Percentiles rank a stretch among this genome's conserved stretches.
These are phyloP conservation scores for Orius insidiosus DNA, from an alignment of 1,140 invertebrate genomes.

Conservation along the genomic window DNA sequence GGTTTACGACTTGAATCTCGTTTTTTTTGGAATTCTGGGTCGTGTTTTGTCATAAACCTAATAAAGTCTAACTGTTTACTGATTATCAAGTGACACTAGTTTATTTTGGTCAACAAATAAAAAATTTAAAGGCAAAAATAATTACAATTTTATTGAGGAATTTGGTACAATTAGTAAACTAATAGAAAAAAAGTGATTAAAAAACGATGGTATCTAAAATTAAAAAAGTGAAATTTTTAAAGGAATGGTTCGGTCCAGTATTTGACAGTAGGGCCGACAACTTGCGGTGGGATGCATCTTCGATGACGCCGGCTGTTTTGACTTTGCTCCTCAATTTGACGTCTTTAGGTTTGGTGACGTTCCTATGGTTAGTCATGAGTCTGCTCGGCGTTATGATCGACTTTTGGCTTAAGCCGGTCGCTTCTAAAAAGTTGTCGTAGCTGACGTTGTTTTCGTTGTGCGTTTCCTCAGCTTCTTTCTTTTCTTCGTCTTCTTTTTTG, in stretches of 20 bases:
- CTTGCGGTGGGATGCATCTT: constrained; percentile 16
- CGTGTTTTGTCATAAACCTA: too few relatives aligned
- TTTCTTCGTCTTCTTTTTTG: constrained; percentile 13
- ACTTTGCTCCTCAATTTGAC: constrained; percentile 34
- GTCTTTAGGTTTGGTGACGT: constrained; percentile 57
- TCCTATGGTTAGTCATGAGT: constrained; percentile 54
- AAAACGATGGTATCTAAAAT: neutral
- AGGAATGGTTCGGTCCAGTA: constrained; percentile 25
- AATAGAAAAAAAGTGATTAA: too few relatives aligned
- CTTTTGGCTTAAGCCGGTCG: constrained; percentile 62
- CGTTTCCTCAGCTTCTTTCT: neutral
- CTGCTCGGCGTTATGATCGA: constrained; percentile 55
- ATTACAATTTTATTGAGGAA: too few relatives aligned
- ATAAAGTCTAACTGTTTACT: too few relatives aligned
- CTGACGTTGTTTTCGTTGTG: constrained; percentile 21
- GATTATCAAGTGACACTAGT: too few relatives aligned
- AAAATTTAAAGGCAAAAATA: too few relatives aligned
- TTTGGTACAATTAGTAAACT: too few relatives aligned
- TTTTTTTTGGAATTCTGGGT: too few relatives aligned
- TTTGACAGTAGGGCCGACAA: constrained; percentile 19
- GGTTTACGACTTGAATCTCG: too few relatives aligned
- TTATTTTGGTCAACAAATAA: too few relatives aligned
- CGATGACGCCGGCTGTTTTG: constrained; percentile 15
- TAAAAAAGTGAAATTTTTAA: constrained; percentile 11
- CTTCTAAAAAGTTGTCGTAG: constrained; percentile 59